phyloP scores from a whole-genome alignment of 2,888 invertebrate genomes.

The Rhagophthalmus giganteus region DNA sequence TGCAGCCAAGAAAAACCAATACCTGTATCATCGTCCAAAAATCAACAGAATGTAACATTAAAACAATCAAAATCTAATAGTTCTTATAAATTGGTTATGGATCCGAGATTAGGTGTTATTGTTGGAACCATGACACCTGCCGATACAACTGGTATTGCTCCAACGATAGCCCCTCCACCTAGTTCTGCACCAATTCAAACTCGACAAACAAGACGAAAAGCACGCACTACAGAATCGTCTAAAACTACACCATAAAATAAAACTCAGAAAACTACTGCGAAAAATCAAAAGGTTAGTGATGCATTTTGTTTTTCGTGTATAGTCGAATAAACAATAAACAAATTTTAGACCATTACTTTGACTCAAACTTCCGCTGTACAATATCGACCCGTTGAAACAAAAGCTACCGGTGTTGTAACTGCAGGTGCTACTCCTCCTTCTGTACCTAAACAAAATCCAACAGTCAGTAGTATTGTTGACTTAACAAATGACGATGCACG shows the following conservation, averaged over 20 bases:
- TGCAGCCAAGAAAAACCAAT: conserved; percentile 12
- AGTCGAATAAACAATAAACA: too few relatives aligned
- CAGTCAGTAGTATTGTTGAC: conserved; percentile 61
- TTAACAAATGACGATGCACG: conserved; percentile 65
- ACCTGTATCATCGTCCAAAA: conserved; percentile 6
- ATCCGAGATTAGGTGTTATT: conserved; percentile 57
- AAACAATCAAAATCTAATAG: conserved; percentile 27
- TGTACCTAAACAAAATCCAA: conserved; percentile 69
- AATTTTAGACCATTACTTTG: too few relatives aligned
- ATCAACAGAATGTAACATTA: too few relatives aligned
- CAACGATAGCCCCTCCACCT: conserved; percentile 9
- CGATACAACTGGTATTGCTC: conserved; percentile 9
- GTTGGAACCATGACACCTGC: conserved; percentile 52
- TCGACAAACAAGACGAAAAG: conserved; percentile 4
- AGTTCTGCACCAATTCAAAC: conserved; percentile 11
- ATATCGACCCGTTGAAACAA: conserved; percentile 70
- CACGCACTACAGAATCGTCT: too few relatives aligned
- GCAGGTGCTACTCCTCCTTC: conserved; percentile 53
- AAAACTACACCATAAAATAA: too few relatives aligned
- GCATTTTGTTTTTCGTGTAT: too few relatives aligned
- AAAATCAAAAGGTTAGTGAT: conserved; percentile 14
- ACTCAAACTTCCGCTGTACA: conserved; percentile 35
- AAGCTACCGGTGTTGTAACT: conserved; percentile 72
- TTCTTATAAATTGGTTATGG: conserved; percentile 58
- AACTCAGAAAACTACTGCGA: background rate